Evolutionary conservation across 2,113 vertebrate species (phyloP), one percentile per base, ranked within the genome.

Genomic region (Ginglymostoma cirratum): DNA sequence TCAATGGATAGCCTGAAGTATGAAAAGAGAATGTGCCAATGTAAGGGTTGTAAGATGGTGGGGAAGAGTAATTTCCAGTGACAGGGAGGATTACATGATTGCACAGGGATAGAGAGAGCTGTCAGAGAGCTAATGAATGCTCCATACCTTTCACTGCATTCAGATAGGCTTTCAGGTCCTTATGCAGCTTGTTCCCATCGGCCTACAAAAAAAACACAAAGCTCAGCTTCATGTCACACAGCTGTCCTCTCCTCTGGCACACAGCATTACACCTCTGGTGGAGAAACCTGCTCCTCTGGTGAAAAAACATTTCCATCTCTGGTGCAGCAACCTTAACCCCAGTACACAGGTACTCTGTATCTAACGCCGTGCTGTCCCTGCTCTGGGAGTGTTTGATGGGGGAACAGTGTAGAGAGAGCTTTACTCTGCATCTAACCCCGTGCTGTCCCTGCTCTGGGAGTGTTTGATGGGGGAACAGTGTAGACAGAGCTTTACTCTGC

Each of bases 161-260:
- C 0, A 98, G 96, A 96, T 99, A 99, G 95, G 97, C 97, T 96
- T 98, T 99, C 95, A 99, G 97, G 96, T 99, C 99, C 96, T 99
- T 99, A 97, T 98, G 97, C 78, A 99, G 98, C 69, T 97, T 98
- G 96, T 98, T 97, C 90, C 98, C 98, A 98, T 99, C 98, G 27
- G 86, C 97, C 99, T 99, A 97, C 48, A 97, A 69, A 0, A 97
- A 96, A 95, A 93, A 96, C 0, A 2, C 0, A 0, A 61, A 0
- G 7, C 4, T 30, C 12, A 48, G 48, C 7, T 52, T 89, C 52
- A 21, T 2, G 3, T 55, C 3, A 21, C 1, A 89, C 48, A 55
- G 21, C 10, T 24, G 0, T 2, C 87, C 87, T 30, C 52, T 90
- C 45, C 86, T 27, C 48, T 34, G 12, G 4, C 87, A 89, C 86